Evolutionary conservation across 2,888 invertebrate genomes (phyloP).

Genomic region (Cerceris rybyensis): DNA sequence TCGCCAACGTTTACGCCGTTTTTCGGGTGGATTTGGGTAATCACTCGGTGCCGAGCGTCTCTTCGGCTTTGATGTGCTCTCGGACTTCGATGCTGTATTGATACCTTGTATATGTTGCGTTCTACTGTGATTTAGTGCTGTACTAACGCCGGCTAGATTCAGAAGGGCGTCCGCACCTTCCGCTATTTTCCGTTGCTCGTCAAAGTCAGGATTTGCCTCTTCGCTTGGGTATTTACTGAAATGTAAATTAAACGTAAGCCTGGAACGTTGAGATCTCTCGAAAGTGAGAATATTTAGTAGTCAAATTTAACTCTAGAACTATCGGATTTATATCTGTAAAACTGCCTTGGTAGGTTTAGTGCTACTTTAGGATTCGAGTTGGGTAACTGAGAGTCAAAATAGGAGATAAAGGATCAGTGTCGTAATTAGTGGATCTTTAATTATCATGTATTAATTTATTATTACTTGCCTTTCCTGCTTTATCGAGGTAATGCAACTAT

Average conservation of each 20-base stretch:
- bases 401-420: too few species aligned
- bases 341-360: too few species aligned
- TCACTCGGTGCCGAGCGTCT: conserved; percentile 73
- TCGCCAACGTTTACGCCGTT: conserved; percentile 77
- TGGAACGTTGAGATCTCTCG: background rate
- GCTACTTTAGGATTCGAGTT: too few species aligned
- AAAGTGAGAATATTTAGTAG: background rate
- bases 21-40: conserved; percentile 72
- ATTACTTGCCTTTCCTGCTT: conserved; percentile 76
- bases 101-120: conserved; percentile 59
- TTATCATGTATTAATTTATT: background rate
- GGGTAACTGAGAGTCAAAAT: too few species aligned
- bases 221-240: conserved; percentile 68
- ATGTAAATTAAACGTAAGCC: conserved; percentile 2
- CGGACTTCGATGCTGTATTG: conserved; percentile 62
- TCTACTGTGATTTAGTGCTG: conserved; percentile 72
- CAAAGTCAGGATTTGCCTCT: conserved; percentile 83
- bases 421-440: too few species aligned
- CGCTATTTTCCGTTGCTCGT: conserved; percentile 88
- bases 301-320: too few species aligned
- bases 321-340: too few species aligned
- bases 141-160: conserved; percentile 87
- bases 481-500: conserved; percentile 84
- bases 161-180: conserved; percentile 91
- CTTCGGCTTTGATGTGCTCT: conserved; percentile 60